Base-by-base conservation (phyloP, 2,113 vertebrate genomes). In the Antigone vipio region DNA sequence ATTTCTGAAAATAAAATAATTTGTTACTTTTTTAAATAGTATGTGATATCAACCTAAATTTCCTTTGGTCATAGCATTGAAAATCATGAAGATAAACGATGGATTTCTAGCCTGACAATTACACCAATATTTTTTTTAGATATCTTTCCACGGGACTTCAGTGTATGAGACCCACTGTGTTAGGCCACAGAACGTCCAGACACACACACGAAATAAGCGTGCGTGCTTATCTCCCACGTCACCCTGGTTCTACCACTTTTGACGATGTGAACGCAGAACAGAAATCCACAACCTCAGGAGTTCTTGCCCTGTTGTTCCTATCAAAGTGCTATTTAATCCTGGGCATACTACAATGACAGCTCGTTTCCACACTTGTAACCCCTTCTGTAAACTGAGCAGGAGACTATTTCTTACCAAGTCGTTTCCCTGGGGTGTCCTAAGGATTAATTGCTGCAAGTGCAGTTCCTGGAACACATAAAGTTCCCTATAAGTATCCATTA, bases 391-490 rank as follows among this genome's bases (percentile, higher is more conserved):
- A 92, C 64, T 14, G 29, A 75, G 23, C 30, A 68, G 52, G 34
- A 81, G 42, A 58, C 26, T 86, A 10, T 77, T 92, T 88, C 85
- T 84, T 81, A 86, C 52, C 22, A 83, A 93, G n/a, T 69, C 0
- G 0, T 83, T 66, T 96, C 93, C 59, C 88, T 68, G 38, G 56
- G 35, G 73, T 77, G 60, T 92, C 76, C 53, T 91, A 84, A 84
- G 59, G 44, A 93, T 95, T 96, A 96, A 96, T 87, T 96, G 74
- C 76, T 87, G 1, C 74, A 93, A 83, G 45, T 68, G 53, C n/a
- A 32, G 56, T 81, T 96, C 78, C 88, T 94, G 88, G 88, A 97
- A 95, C 67, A 74, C 63, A 79, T 92, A 32, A 95, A 93, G 32
- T 63, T 96, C 62, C 38, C 78, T 90, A 2, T 89, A 88, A 93